Evolutionary conservation across 1,140 invertebrate genomes (phyloP).

Genomic region (Rhyacophila brunnea): DNA sequence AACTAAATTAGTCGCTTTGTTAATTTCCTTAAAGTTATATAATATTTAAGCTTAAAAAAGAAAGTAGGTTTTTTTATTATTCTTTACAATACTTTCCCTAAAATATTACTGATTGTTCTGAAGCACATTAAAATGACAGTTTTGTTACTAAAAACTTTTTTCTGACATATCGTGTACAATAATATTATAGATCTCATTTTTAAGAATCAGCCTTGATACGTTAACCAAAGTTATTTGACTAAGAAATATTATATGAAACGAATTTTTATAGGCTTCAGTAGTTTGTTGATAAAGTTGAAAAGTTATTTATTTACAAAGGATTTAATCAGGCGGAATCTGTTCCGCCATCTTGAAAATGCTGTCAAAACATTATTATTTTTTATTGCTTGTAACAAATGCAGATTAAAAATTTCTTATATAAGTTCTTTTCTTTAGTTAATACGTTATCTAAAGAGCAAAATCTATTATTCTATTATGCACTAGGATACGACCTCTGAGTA

Average conservation of each 20-base stretch:
- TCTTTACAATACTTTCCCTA: conserved; percentile 17
- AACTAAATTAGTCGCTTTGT: conserved; percentile 6
- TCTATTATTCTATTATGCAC: conserved; percentile 30
- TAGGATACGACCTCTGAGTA: conserved; percentile 20
- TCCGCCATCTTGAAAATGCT: neutral
- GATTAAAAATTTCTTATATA: conserved; percentile 21
- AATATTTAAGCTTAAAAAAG: conserved; percentile 21
- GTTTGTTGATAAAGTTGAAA: no score
- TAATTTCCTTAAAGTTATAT: conserved; percentile 6
- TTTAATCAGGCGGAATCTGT: conserved; percentile 3
- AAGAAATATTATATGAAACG: no score
- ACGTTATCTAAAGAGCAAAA: conserved; percentile 25
- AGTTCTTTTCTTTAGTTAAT: conserved; percentile 4
- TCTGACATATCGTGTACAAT: neutral
- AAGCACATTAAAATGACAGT: conserved; percentile 20
- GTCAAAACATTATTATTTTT: neutral
- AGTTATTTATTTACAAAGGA: neutral
- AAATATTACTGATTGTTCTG: conserved; percentile 29
- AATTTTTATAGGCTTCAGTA: no score
- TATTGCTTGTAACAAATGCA: conserved; percentile 26
- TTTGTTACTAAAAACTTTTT: neutral
- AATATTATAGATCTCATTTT: neutral
- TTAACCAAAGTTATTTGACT: neutral
- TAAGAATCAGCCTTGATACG: conserved; percentile 9
- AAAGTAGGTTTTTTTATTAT: neutral